Percentiles rank a stretch among this genome's conserved stretches.
These are phyloP conservation scores for Aptenodytes forsteri DNA, from an alignment of 2,113 vertebrate genomes.

Conservation along the genomic window DNA sequence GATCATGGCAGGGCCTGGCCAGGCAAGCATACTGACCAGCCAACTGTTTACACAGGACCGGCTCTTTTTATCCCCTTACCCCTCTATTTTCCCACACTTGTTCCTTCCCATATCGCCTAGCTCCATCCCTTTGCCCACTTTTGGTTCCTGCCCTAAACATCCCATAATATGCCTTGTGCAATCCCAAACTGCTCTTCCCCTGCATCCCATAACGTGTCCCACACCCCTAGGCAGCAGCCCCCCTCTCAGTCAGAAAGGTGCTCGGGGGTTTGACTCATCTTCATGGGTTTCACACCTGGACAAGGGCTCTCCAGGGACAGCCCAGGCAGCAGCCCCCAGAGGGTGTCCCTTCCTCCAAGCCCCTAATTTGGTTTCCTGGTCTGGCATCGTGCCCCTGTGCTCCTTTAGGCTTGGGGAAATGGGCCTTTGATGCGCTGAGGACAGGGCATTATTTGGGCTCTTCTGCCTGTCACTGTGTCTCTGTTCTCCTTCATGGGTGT, in stretches of 20 bases:
- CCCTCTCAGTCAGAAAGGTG: not conserved
- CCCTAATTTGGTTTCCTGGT: not conserved
- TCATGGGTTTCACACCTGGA: not conserved
- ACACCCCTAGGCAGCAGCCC: not conserved
- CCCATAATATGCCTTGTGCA: not conserved
- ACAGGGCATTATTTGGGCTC: not conserved
- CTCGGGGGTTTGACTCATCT: no score
- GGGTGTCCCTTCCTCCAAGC: not conserved
- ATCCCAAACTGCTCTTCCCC: not conserved
- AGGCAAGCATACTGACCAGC: not conserved
- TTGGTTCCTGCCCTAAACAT: not conserved
- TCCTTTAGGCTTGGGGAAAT: not conserved
- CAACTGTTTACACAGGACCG: fast-evolving
- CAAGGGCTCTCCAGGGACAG: not conserved
- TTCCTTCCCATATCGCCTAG: not conserved
- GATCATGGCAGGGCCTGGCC: not conserved
- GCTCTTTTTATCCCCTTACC: not conserved
- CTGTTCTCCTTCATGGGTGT: not conserved
- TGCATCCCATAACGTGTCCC: not conserved
- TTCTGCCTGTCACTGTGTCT: not conserved
- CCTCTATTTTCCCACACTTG: not conserved
- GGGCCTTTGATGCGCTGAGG: not conserved
- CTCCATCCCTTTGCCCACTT: not conserved
- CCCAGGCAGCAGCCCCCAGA: not conserved
- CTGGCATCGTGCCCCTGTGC: not conserved